Percentiles rank a stretch among this genome's conserved stretches.
Evolutionary conservation across 1,140 invertebrate genomes (phyloP).

Genomic region (Drosophila melanogaster): Release_6_plus_ISO1_MT NT_033779.5:20138501-20139000

Average conservation of each 20-base stretch:
- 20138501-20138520: conserved; percentile 41
- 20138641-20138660: conserved; percentile 42
- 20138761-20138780: background rate
- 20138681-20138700: conserved; percentile 50
- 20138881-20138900: no score
- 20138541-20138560: conserved; percentile 31
- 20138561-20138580: background rate
- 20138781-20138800: background rate
- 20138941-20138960: conserved; percentile 55
- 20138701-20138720: conserved; percentile 46
- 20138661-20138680: conserved; percentile 50
- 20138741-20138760: background rate
- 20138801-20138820: background rate
- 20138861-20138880: no score
- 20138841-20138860: background rate
- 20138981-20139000: background rate
- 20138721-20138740: conserved; percentile 15
- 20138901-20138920: no score
- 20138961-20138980: conserved; percentile 40
- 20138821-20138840: background rate
- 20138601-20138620: conserved; percentile 20
- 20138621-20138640: conserved; percentile 38
- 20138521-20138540: conserved; percentile 36
- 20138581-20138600: background rate
- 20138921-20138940: conserved; percentile 38